Percentiles rank a stretch among this genome's conserved stretches.
phyloP scores from a whole-genome alignment of 2,113 vertebrate genomes.

The Nannospalax galili region DNA sequence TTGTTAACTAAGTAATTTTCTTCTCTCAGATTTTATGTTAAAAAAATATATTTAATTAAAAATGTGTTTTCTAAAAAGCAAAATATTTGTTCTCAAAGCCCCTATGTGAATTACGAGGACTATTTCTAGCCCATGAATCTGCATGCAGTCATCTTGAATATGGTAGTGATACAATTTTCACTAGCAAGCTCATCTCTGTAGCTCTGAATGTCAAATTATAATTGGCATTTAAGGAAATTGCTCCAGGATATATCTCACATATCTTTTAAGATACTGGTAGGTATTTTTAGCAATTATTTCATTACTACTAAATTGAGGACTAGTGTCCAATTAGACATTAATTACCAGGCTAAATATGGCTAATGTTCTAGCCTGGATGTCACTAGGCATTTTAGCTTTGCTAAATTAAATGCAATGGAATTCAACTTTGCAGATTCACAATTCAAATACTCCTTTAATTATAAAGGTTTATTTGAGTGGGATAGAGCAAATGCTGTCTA shows the following conservation, averaged over 20 bases:
- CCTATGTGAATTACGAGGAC: conserved; percentile 3
- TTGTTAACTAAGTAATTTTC: neutral
- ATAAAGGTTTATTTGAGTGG: conserved; percentile 72
- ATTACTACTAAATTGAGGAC: conserved; percentile 81
- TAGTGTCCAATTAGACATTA: conserved; percentile 82
- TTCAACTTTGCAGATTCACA: conserved; percentile 76
- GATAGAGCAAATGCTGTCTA: conserved; percentile 73
- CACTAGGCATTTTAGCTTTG: conserved; percentile 77
- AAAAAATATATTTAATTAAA: neutral
- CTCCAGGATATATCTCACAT: conserved; percentile 78
- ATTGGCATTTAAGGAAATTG: conserved; percentile 82
- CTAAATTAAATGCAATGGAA: conserved; percentile 81
- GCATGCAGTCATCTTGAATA: conserved; percentile 66
- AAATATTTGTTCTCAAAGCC: conserved; percentile 45
- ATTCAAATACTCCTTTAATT: conserved; percentile 76
- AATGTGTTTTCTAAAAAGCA: neutral
- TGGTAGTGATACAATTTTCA: conserved; percentile 61
- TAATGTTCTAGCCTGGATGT: conserved; percentile 80
- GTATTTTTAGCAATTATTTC: conserved; percentile 84
- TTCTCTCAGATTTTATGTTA: conserved; percentile 20
- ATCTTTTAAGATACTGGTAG: conserved; percentile 74
- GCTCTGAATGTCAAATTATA: conserved; percentile 75
- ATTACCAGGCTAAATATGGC: conserved; percentile 84
- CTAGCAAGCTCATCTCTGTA: conserved; percentile 68
- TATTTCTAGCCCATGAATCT: conserved; percentile 30